These are phyloP conservation scores for Synergus japonicus DNA, from an alignment of 2,888 invertebrate species.

Conservation along the genomic window DNA sequence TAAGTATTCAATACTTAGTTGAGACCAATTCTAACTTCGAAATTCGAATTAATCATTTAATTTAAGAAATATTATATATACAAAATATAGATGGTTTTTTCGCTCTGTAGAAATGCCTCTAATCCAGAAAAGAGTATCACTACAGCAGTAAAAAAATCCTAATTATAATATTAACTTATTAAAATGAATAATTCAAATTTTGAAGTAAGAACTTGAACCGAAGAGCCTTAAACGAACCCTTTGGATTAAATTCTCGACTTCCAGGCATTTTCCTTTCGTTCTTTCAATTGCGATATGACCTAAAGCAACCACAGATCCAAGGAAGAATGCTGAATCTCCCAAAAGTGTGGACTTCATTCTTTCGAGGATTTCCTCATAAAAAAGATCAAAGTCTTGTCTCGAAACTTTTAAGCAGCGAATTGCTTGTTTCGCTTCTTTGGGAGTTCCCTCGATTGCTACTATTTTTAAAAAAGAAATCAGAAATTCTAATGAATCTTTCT, in stretches of 20 bases:
- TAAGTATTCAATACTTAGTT: no score
- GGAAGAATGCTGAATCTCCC: background rate
- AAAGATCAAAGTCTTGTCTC: background rate
- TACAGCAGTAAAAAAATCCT: no score
- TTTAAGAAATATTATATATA: no score
- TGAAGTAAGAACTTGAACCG: no score
- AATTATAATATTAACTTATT: background rate
- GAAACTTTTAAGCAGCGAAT: background rate
- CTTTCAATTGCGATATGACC: slow-evolving; percentile 12
- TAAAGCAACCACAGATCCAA: slow-evolving; percentile 11
- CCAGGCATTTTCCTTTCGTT: background rate
- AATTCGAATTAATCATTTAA: no score
- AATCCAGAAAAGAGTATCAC: no score
- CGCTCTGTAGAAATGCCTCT: no score
- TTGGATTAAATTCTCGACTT: background rate
- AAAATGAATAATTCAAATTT: background rate
- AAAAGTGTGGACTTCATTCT: background rate
- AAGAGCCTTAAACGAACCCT: background rate
- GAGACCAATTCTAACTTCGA: no score
- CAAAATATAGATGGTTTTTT: no score
- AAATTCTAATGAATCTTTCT: background rate
- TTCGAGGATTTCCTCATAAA: slow-evolving; percentile 1
- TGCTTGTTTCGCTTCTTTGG: background rate
- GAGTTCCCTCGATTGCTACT: slow-evolving; percentile 10
- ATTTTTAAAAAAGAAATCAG: background rate